These are phyloP conservation scores for Lasioglossum pauxillum DNA, from an alignment of 2,888 invertebrate species.

Conservation along the genomic window DNA sequence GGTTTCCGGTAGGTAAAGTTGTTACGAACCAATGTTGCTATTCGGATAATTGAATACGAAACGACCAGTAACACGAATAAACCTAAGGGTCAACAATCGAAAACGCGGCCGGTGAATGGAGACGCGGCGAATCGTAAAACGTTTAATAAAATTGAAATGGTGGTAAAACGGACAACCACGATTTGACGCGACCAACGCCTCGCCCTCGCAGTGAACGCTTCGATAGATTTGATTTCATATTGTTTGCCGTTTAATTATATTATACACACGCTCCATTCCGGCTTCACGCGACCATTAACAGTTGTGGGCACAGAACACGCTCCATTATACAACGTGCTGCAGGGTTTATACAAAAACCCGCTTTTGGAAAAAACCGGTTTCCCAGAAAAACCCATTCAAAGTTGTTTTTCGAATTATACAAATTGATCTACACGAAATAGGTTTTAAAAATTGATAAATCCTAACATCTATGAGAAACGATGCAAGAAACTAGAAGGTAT, in stretches of 20 bases:
- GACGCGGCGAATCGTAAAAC: slow-evolving; percentile 71
- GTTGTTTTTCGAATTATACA: no score
- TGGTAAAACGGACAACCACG: slow-evolving; percentile 57
- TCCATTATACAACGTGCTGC: slow-evolving; percentile 60
- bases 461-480: no score
- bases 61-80: slow-evolving; percentile 24
- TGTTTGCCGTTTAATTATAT: slow-evolving; percentile 76
- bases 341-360: not conserved
- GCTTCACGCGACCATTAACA: slow-evolving; percentile 63
- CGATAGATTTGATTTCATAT: slow-evolving; percentile 74
- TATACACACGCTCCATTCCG: slow-evolving; percentile 50
- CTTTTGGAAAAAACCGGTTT: not conserved
- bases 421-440: not conserved
- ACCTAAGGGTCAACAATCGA: slow-evolving; percentile 20
- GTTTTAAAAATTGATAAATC: not conserved
- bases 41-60: slow-evolving; percentile 36
- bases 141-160: slow-evolving; percentile 76
- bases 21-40: slow-evolving; percentile 1
- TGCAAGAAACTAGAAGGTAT: no score
- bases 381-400: not conserved
- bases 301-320: slow-evolving; percentile 61
- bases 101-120: slow-evolving; percentile 42
- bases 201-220: slow-evolving; percentile 42
- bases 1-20: not conserved
- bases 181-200: slow-evolving; percentile 33